Conservation (phyloP, 1,140 invertebrate genomes). For the Pseudoatta argentina region DNA sequence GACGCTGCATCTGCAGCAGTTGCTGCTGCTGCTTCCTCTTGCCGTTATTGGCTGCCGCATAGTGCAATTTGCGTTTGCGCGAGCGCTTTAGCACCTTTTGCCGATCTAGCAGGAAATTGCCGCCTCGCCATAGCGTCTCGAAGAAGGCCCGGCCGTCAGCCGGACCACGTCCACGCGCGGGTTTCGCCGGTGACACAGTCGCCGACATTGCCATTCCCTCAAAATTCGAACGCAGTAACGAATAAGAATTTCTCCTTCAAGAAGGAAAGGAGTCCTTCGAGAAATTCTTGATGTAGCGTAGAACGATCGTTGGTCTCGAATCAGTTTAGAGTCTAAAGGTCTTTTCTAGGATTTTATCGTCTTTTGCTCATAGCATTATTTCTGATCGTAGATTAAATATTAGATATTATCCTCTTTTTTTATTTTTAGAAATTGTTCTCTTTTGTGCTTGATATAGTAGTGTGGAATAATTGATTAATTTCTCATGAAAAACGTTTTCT, state of each 20-base stretch:
- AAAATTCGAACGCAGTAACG: background rate
- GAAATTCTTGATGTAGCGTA: background rate
- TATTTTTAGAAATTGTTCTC: background rate
- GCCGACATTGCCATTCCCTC: slow-evolving; percentile 78
- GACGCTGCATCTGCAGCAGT: slow-evolving; percentile 71
- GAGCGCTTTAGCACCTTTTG: slow-evolving; percentile 81
- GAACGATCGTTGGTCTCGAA: background rate
- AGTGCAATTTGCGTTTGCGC: slow-evolving; percentile 81
- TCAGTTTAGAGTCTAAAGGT: background rate
- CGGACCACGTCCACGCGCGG: slow-evolving; percentile 82
- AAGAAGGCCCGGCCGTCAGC: slow-evolving; percentile 84
- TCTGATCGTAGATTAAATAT: background rate
- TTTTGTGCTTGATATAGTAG: background rate
- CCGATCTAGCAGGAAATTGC: slow-evolving; percentile 81
- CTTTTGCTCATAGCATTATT: background rate
- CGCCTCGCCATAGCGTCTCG: slow-evolving; percentile 83
- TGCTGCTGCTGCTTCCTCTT: slow-evolving; percentile 73
- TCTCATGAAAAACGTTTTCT: background rate
- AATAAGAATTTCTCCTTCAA: background rate
- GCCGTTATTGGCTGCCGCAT: slow-evolving; percentile 67
- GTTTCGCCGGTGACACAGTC: slow-evolving; percentile 71
- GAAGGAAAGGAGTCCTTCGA: background rate
- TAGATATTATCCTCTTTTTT: background rate
- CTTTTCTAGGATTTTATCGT: background rate
- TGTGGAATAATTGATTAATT: background rate